Conservation (phyloP, 2,797 vertebrate species). For the Tolypeutes matacus region DNA sequence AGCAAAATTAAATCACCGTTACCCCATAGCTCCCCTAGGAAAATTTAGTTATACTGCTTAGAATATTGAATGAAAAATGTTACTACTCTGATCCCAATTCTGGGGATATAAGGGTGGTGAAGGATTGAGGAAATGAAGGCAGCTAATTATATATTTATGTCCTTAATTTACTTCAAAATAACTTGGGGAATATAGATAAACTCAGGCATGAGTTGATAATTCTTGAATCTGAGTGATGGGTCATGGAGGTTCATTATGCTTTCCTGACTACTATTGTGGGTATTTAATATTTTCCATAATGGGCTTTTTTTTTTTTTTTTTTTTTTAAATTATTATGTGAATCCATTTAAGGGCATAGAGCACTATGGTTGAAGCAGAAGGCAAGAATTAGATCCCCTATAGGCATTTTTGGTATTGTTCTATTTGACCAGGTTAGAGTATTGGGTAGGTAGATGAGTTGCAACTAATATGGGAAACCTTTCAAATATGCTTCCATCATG, state of each 20-base stretch:
- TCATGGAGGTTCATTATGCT: too few relatives aligned
- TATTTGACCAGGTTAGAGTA: neutral
- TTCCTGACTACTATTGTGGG: neutral
- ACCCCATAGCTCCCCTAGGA: neutral
- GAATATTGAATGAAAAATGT: neutral
- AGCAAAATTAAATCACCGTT: neutral
- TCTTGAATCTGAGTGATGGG: neutral
- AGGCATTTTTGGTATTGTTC: neutral
- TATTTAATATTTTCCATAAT: neutral
- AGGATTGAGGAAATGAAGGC: neutral
- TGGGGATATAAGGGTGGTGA: neutral
- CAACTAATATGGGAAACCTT: neutral
- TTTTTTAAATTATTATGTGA: neutral
- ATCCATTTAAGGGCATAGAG: neutral
- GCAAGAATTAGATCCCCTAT: neutral
- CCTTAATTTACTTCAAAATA: neutral
- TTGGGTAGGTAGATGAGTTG: neutral
- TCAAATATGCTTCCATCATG: neutral
- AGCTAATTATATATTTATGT: neutral
- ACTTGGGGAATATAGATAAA: neutral
- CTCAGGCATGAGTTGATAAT: neutral
- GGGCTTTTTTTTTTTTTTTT: neutral
- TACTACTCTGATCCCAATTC: neutral
- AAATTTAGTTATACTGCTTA: neutral
- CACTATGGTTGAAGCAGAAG: neutral